Conservation (phyloP, 2,888 invertebrate species). For the Hydroisotoma schaefferi region DNA sequence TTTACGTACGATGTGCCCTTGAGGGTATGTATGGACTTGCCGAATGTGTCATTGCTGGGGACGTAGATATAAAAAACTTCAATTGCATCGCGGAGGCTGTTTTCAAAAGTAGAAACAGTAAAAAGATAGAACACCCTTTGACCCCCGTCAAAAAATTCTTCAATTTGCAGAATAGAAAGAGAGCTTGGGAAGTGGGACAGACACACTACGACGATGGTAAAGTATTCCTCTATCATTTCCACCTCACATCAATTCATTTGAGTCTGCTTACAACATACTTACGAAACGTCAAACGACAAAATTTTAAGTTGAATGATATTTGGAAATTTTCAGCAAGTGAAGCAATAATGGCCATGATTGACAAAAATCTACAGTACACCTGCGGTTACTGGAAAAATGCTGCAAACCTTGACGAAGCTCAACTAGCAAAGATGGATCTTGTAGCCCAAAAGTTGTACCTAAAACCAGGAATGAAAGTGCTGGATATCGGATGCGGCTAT, state of each 20-base stretch:
- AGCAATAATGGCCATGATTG: no score
- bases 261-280: no score
- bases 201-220: slow-evolving; percentile 30
- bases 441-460: slow-evolving; percentile 32
- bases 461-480: slow-evolving; percentile 37
- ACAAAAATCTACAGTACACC: slow-evolving; percentile 39
- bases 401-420: slow-evolving; percentile 32
- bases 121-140: slow-evolving; percentile 13
- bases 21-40: slow-evolving; percentile 17
- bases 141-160: slow-evolving; percentile 21
- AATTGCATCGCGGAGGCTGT: slow-evolving; percentile 3
- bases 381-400: slow-evolving; percentile 44
- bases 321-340: no score
- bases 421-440: slow-evolving; percentile 33
- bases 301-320: no score
- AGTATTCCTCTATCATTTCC: no score
- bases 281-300: no score
- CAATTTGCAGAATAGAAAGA: slow-evolving; percentile 25
- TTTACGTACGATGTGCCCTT: slow-evolving; percentile 20
- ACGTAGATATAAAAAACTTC: slow-evolving; percentile 29
- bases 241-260: no score
- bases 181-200: slow-evolving; percentile 26
- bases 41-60: slow-evolving; percentile 22
- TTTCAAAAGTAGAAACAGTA: background rate
- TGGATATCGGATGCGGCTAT: slow-evolving; percentile 36